A percentile compares a stretch with the other conserved stretches of the same genome.
Evolutionary conservation across 2,888 invertebrate genomes (phyloP).

Genomic region (Lasius platythorax): DNA sequence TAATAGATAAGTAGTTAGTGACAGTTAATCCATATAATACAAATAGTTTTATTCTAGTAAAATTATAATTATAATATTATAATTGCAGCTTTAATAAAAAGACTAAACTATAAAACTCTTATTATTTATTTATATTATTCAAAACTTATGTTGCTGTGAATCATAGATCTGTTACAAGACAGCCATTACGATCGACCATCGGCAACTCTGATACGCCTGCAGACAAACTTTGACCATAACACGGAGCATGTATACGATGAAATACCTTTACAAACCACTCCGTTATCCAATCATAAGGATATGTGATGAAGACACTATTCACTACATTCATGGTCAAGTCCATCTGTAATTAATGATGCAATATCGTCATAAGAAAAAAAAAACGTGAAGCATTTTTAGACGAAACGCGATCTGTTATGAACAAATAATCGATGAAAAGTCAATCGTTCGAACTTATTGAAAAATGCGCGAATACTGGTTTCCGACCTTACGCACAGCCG

Average conservation of each 20-base stretch:
- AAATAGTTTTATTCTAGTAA: not conserved
- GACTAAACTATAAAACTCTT: not conserved
- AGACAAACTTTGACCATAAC: conserved; percentile 81
- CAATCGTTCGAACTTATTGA: not conserved
- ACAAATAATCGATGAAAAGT: not conserved
- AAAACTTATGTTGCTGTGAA: not conserved
- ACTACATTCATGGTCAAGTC: not conserved
- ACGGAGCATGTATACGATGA: conserved; percentile 90
- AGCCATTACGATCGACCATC: conserved; percentile 88
- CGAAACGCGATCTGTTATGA: not conserved
- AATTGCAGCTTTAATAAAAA: not conserved
- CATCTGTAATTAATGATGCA: not conserved
- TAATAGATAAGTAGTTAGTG: not conserved
- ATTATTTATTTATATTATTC: not conserved
- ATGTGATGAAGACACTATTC: conserved; percentile 53
- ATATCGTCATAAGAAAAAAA: not conserved
- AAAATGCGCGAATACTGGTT: conserved; percentile 62
- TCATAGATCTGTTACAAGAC: conserved; percentile 87
- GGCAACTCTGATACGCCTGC: conserved; percentile 68
- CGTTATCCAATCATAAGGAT: conserved; percentile 38
- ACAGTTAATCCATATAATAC: not conserved
- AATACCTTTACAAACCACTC: conserved; percentile 86
- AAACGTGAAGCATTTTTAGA: not conserved
- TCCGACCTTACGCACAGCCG: conserved; percentile 61
- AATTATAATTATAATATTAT: not conserved